Evolutionary conservation across 2,113 vertebrate species (phyloP).

Genomic region (Paramormyrops kingsleyae): DNA sequence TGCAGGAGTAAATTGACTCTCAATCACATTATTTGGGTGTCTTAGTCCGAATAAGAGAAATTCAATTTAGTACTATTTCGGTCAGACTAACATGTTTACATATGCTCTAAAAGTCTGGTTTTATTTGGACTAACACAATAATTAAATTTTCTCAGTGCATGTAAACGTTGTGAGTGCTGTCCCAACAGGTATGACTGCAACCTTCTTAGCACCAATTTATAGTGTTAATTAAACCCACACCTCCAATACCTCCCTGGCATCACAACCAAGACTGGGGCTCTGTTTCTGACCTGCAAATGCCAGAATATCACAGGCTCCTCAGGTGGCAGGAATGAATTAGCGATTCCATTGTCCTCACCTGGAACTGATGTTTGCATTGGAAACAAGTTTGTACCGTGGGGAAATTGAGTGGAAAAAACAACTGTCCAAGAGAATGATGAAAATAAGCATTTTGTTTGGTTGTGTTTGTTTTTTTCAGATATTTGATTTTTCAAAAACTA

Average conservation of each 20-base stretch:
- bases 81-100: too few species aligned
- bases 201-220: slow-evolving; percentile 30
- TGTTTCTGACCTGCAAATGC: slow-evolving; percentile 18
- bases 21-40: too few species aligned
- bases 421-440: background rate
- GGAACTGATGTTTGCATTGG: slow-evolving; percentile 26
- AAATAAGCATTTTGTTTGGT: background rate
- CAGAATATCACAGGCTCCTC: slow-evolving; percentile 43
- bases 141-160: too few species aligned
- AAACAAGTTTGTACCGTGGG: slow-evolving; percentile 15
- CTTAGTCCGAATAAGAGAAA: too few species aligned
- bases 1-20: too few species aligned
- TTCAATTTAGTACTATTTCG: too few species aligned
- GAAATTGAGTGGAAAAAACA: background rate
- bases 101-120: too few species aligned
- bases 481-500: background rate
- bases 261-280: background rate
- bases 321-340: slow-evolving; percentile 40
- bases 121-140: too few species aligned
- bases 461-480: background rate
- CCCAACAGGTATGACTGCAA: slow-evolving; percentile 27
- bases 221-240: slow-evolving; percentile 45
- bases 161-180: slow-evolving; percentile 5
- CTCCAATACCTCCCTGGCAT: slow-evolving; percentile 39
- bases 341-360: slow-evolving; percentile 33